These are phyloP conservation scores for Rutilus rutilus DNA, from an alignment of 2,113 vertebrate genomes.

Conservation along the genomic window DNA sequence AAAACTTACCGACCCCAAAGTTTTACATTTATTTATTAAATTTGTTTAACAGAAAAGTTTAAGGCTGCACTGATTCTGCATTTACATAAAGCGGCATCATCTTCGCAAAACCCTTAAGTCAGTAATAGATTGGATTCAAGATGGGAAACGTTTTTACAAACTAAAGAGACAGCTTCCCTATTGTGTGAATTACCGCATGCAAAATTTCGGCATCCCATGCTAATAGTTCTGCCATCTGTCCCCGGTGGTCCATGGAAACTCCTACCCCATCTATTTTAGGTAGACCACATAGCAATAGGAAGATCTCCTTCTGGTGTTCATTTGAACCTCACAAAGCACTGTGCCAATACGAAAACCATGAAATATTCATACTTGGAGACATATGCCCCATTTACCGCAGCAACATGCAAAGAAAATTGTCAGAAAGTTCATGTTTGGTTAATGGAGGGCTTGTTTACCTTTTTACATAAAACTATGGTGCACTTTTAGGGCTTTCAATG, in stretches of 20 bases:
- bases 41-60: background rate
- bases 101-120: background rate
- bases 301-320: slow-evolving; percentile 65
- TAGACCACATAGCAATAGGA: slow-evolving; percentile 55
- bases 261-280: slow-evolving; percentile 56
- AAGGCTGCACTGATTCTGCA: background rate
- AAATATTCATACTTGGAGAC: slow-evolving; percentile 65
- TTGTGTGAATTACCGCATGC: slow-evolving; percentile 4
- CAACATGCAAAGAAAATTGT: slow-evolving; percentile 14
- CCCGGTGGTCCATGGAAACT: slow-evolving; percentile 54
- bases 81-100: background rate
- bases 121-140: background rate
- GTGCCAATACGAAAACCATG: slow-evolving; percentile 68
- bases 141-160: background rate
- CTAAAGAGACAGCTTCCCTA: background rate
- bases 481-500: background rate
- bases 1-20: too few species aligned
- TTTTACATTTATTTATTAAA: background rate
- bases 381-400: slow-evolving; percentile 24
- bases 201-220: slow-evolving; percentile 49
- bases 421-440: slow-evolving; percentile 30
- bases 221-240: slow-evolving; percentile 71
- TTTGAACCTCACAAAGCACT: slow-evolving; percentile 58
- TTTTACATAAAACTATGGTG: background rate
- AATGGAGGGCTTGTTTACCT: slow-evolving; percentile 26